These are phyloP conservation scores for Malurus cyaneus DNA, from an alignment of 2,113 vertebrate genomes.

Conservation along the genomic window DNA sequence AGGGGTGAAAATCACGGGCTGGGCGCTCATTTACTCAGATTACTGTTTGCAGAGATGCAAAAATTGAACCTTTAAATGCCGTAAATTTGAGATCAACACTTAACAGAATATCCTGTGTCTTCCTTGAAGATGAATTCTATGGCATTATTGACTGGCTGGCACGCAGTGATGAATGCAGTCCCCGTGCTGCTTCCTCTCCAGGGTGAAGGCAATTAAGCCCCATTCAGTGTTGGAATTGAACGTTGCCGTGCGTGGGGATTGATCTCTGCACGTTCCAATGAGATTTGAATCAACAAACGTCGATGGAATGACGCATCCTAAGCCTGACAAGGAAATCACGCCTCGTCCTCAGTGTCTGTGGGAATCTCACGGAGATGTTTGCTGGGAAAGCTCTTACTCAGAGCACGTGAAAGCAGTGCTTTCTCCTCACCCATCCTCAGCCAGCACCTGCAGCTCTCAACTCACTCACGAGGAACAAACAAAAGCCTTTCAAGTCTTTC, in stretches of 20 bases:
- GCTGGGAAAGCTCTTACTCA: neutral
- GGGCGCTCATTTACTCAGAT: neutral
- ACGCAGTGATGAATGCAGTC: neutral
- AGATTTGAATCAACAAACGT: neutral
- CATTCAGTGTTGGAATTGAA: neutral
- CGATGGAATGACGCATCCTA: neutral
- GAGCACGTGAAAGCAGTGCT: neutral
- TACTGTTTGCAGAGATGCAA: neutral
- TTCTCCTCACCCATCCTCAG: neutral
- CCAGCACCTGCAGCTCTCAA: neutral
- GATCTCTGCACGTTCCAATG: neutral
- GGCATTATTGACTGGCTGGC: neutral
- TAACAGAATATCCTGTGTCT: neutral
- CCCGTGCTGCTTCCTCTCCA: neutral
- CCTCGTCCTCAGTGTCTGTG: neutral
- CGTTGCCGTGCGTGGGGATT: neutral
- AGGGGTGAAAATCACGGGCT: neutral
- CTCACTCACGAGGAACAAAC: neutral
- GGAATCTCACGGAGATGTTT: neutral
- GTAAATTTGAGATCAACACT: neutral
- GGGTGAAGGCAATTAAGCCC: neutral
- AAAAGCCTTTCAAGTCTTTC: accelerated
- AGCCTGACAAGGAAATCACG: neutral
- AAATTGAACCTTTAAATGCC: neutral
- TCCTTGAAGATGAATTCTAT: neutral